A percentile compares a stretch with the other conserved stretches of the same genome.
phyloP scores from a whole-genome alignment of 2,113 vertebrate species.

The Pseudonaja textilis region DNA sequence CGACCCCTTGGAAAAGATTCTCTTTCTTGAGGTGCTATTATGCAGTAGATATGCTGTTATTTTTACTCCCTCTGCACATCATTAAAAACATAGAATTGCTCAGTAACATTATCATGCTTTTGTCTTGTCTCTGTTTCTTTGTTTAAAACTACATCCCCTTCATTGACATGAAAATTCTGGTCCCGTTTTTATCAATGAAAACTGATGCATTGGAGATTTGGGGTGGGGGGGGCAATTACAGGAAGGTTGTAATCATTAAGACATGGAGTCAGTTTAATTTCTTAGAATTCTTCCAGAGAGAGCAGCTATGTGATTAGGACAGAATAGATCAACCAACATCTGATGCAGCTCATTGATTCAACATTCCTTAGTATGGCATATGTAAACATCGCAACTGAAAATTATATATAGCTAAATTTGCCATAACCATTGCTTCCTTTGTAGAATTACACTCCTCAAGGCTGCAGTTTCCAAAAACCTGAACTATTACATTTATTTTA shows the following conservation, averaged over 20 bases:
- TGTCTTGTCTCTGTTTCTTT: not conserved
- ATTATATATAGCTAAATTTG: not conserved
- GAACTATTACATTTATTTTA: not conserved
- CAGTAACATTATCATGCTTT: not conserved
- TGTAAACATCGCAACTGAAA: not conserved
- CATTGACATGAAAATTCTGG: not conserved
- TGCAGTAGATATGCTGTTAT: not conserved
- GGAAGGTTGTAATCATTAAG: not conserved
- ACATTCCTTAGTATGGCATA: too few species aligned
- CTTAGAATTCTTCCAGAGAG: not conserved
- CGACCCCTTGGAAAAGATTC: not conserved
- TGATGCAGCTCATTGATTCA: not conserved
- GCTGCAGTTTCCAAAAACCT: not conserved
- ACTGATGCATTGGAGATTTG: not conserved
- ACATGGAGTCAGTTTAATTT: not conserved
- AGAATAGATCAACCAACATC: not conserved
- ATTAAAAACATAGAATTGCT: not conserved
- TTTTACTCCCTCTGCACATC: not conserved
- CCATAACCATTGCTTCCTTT: not conserved
- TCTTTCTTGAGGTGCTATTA: not conserved
- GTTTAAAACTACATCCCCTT: not conserved
- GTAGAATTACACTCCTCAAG: not conserved
- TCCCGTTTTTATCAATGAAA: not conserved
- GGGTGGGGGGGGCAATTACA: not conserved
- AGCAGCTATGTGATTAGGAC: not conserved